Percentiles rank a stretch among this genome's conserved stretches.
phyloP scores from a whole-genome alignment of 2,113 vertebrate genomes.

The Actenoides lindsayi region DNA sequence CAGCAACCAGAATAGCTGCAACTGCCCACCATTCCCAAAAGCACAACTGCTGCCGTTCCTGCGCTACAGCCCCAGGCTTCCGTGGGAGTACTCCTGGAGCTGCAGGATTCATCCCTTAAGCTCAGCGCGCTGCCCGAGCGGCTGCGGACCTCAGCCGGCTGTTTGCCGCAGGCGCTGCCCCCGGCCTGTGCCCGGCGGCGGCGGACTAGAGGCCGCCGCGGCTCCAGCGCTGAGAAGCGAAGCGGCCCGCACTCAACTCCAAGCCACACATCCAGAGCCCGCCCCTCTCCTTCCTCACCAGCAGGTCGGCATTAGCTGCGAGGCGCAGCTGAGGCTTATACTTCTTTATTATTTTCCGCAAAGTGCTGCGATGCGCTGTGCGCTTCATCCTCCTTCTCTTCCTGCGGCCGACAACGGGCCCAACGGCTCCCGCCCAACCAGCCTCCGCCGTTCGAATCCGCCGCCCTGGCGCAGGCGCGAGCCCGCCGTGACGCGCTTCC shows the following conservation, averaged over 20 bases:
- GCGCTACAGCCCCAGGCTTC: no score
- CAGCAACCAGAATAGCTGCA: not conserved
- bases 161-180: not conserved
- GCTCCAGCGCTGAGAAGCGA: not conserved
- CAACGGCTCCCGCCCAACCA: rapidly evolving
- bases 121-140: not conserved
- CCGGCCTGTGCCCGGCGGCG: no score
- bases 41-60: not conserved
- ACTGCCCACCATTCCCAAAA: not conserved
- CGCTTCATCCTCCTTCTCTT: not conserved
- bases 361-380: constrained; percentile 54
- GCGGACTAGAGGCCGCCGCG: not conserved
- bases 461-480: constrained; percentile 24
- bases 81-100: rapidly evolving
- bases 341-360: constrained; percentile 69
- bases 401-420: not conserved
- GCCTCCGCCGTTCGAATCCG: not conserved
- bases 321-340: constrained; percentile 68
- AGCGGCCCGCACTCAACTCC: not conserved
- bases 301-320: constrained; percentile 55
- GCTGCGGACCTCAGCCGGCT: not conserved
- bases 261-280: not conserved
- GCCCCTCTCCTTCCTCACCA: constrained; percentile 73
- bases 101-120: not conserved
- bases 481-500: not conserved